Percentiles rank a stretch among this genome's conserved stretches.
Conservation (phyloP, 2,113 vertebrate species). For the Hydrochoerus hydrochaeris region DNA sequence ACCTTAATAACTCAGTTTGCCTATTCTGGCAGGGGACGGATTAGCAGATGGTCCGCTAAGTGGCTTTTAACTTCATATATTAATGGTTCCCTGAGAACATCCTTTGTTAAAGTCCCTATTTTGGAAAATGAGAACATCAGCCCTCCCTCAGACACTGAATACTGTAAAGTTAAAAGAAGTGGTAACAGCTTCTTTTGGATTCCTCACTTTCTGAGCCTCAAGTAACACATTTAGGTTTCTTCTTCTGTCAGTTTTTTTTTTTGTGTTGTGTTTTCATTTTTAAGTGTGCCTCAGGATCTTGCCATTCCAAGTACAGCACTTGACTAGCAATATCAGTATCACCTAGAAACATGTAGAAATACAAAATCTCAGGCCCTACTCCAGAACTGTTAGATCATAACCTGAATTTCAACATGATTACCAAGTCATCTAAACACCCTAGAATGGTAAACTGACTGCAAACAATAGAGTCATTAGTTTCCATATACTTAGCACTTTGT, state of each 20-base stretch:
- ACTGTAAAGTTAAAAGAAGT: conserved; percentile 41
- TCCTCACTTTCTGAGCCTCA: conserved; percentile 51
- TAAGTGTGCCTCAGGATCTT: not conserved
- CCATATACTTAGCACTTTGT: not conserved
- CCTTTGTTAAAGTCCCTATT: conserved; percentile 59
- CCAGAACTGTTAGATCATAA: not conserved
- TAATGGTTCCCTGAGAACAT: conserved; percentile 66
- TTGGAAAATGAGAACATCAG: conserved; percentile 62
- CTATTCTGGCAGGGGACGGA: conserved; percentile 65
- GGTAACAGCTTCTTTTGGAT: not conserved
- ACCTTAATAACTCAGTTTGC: conserved; percentile 60
- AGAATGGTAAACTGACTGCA: not conserved
- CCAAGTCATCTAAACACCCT: not conserved
- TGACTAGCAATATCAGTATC: conserved; percentile 5
- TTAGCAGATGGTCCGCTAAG: conserved; percentile 65
- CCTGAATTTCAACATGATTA: conserved; percentile 38
- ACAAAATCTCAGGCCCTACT: not conserved
- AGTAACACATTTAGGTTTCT: conserved; percentile 5
- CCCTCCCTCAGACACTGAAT: conserved; percentile 21
- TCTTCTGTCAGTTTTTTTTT: conserved; percentile 7
- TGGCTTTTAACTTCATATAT: conserved; percentile 69
- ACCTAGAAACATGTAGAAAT: not conserved
- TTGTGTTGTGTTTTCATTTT: conserved; percentile 46
- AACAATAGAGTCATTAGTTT: conserved; percentile 24
- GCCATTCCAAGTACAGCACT: not conserved